Percentiles rank a stretch among this genome's conserved stretches.
Conservation (phyloP, 2,888 invertebrate genomes). For the Rhyacophila evoluta region DNA sequence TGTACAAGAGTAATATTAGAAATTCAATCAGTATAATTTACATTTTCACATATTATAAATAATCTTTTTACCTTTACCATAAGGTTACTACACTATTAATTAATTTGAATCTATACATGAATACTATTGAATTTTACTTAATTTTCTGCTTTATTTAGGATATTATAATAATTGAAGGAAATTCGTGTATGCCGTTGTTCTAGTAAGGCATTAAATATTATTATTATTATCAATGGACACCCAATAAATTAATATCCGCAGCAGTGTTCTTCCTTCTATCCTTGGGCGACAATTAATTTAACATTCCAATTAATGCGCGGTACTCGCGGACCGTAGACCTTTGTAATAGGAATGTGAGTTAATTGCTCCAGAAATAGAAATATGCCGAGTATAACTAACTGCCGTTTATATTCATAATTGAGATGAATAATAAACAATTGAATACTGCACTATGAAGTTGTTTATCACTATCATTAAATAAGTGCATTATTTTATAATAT, state of each 20-base stretch:
- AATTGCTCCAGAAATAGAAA: constrained; percentile 22
- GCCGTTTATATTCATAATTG: constrained; percentile 20
- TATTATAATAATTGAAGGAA: too few relatives aligned
- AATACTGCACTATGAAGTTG: neutral
- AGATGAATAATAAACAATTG: constrained; percentile 17
- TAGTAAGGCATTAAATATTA: neutral
- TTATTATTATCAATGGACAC: constrained; percentile 3
- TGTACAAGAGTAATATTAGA: too few relatives aligned
- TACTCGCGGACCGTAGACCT: constrained; percentile 10
- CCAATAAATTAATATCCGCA: constrained; percentile 24
- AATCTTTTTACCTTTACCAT: too few relatives aligned
- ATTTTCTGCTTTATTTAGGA: too few relatives aligned
- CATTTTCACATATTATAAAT: too few relatives aligned
- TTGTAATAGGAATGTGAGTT: constrained; percentile 22
- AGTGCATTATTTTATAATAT: too few relatives aligned
- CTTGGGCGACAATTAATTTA: constrained; percentile 24
- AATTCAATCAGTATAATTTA: too few relatives aligned
- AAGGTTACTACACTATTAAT: too few relatives aligned
- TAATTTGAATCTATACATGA: too few relatives aligned
- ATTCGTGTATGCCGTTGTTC: neutral
- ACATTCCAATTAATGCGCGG: constrained; percentile 21
- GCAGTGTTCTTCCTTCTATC: constrained; percentile 16
- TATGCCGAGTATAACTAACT: neutral
- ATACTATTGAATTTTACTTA: too few relatives aligned
- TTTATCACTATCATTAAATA: neutral